Evolutionary conservation across 2,888 invertebrate genomes (phyloP).

Genomic region (Coelinius sp.): DNA sequence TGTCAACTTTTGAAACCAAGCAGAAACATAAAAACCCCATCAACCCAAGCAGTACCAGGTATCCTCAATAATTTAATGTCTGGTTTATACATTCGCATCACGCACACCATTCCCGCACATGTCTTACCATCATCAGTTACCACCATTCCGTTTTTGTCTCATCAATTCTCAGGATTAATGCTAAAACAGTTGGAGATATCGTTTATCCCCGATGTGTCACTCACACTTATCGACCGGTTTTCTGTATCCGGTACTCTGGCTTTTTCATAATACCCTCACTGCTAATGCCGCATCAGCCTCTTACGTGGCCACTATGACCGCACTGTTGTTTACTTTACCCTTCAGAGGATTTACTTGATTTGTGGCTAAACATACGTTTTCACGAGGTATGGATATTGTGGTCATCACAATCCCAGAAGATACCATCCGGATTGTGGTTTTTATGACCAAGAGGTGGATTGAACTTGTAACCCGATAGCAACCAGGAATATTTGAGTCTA

Average conservation of each 20-base stretch:
- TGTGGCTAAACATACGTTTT: slow-evolving; percentile 20
- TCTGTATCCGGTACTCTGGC: neutral
- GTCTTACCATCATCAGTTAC: neutral
- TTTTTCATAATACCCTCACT: neutral
- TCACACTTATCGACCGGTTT: slow-evolving; percentile 3
- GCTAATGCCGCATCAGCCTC: slow-evolving; percentile 11
- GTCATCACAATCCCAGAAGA: slow-evolving; percentile 8
- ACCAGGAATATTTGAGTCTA: neutral
- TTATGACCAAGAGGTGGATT: slow-evolving; percentile 9
- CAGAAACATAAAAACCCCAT: neutral
- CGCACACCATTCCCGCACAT: slow-evolving; percentile 8
- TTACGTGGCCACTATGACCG: slow-evolving; percentile 13
- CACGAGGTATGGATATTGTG: slow-evolving; percentile 13
- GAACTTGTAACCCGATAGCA: neutral
- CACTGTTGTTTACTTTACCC: slow-evolving; percentile 15
- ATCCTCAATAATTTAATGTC: slow-evolving; percentile 6
- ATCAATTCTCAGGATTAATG: slow-evolving; percentile 5
- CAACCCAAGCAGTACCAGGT: neutral
- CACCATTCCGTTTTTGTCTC: neutral
- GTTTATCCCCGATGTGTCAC: neutral
- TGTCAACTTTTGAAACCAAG: neutral
- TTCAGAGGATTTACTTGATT: slow-evolving; percentile 27
- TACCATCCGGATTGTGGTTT: slow-evolving; percentile 6
- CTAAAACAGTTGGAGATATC: slow-evolving; percentile 9
- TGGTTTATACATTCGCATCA: slow-evolving; percentile 4